Conservation (phyloP, 2,113 vertebrate species). For the Mirza zaza region DNA sequence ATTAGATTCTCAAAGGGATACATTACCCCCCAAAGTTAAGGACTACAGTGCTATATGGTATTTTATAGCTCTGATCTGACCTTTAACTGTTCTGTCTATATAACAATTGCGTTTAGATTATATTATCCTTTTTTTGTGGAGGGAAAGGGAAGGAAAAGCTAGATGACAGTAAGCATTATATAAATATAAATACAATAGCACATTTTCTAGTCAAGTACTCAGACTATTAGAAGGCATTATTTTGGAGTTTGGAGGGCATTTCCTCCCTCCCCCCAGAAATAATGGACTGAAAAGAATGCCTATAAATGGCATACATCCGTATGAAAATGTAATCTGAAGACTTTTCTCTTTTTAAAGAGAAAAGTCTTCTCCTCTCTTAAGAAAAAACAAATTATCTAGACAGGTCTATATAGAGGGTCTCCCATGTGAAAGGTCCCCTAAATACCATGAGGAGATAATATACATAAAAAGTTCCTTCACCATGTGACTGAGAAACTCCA, state of each 20-base stretch:
- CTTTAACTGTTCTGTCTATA: background rate
- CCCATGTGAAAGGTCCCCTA: background rate
- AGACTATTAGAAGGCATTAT: background rate
- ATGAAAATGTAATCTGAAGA: slow-evolving; percentile 17
- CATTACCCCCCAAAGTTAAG: slow-evolving; percentile 11
- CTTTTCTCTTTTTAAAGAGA: slow-evolving; percentile 43
- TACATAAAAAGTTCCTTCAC: slow-evolving; percentile 23
- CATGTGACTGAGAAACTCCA: background rate
- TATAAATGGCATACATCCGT: background rate
- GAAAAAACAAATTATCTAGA: slow-evolving; percentile 5
- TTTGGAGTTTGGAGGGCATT: background rate
- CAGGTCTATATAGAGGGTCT: background rate
- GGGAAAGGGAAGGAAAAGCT: background rate
- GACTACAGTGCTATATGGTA: background rate
- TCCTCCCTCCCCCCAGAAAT: background rate
- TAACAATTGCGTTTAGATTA: background rate
- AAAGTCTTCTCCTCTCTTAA: slow-evolving; percentile 42
- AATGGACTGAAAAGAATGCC: background rate
- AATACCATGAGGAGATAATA: background rate
- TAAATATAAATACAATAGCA: background rate
- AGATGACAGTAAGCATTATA: background rate
- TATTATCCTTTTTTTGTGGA: background rate
- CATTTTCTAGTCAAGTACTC: slow-evolving; percentile 10
- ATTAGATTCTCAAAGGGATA: slow-evolving; percentile 4
- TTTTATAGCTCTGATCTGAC: background rate